Base-by-base conservation (phyloP, 2,113 vertebrate genomes). In the Mastomys natalensis region DNA sequence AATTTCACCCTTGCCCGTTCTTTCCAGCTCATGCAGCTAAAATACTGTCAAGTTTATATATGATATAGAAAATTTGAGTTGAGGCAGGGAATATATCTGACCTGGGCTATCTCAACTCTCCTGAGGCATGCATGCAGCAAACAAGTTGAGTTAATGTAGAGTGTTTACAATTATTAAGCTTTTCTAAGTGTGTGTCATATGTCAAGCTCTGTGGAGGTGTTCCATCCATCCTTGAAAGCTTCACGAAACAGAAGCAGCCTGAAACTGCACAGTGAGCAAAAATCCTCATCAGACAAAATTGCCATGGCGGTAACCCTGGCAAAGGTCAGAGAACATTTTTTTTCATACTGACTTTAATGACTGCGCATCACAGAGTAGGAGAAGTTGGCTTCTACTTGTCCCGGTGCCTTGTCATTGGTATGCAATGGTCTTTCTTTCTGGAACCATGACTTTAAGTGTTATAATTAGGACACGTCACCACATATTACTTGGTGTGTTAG, bases 91-190 rank as follows among this genome's bases (percentile, higher is more conserved):
- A 24, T 95, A 34, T 26, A 72, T 96, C 48, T 82, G 45, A 80
- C 88, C 84, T 0, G 2, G 31, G 8, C 78, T 76, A 43, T 96
- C 98, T 97, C 89, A 97, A 87, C 58, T 95, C 17, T 97, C 13
- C 91, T 94, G 93, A 96, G 89, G 93, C 43, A 91, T 34, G 84
- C 72, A 93, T 1, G 85, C 84, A 96, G 62, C 94, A 97, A 97
- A 62, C 78, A 84, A 97, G 81, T 13, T 95, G 92, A 97, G 97
- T 95, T 70, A 62, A 92, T 87, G 96, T 91, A 48, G 60, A 48
- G 97, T 92, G 96, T 96, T 94, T 91, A 98, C 97, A 97, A 98
- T 98, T 97, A 98, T 98, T 98, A 97, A 98, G 89, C 68, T 95
- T 96, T 98, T 97, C 87, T 93, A 95, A 95, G 97, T 97, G 95